phyloP scores from a whole-genome alignment of 2,113 vertebrate species.

The Stictonetta naevosa region DNA sequence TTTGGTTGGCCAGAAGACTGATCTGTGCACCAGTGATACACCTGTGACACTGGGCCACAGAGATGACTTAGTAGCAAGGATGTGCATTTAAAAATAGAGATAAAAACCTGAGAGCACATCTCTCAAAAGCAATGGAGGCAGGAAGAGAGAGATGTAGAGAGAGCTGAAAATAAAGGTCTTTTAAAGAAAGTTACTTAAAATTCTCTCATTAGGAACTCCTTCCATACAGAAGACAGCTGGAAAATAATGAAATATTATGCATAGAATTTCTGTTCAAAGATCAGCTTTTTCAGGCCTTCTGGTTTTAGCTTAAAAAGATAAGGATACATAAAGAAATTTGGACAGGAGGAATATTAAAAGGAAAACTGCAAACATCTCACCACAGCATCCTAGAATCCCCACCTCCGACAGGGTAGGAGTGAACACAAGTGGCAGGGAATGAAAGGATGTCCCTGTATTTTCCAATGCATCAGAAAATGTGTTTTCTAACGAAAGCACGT shows the following conservation, averaged over 20 bases:
- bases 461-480: not conserved
- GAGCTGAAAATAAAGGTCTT: not conserved
- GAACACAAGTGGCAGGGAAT: not conserved
- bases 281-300: not conserved
- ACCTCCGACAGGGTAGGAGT: not conserved
- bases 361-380: not conserved
- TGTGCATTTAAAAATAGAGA: not conserved
- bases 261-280: not conserved
- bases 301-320: not conserved
- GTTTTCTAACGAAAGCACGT: not conserved
- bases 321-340: not conserved
- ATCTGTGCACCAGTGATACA: not conserved
- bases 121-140: not conserved
- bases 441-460: not conserved
- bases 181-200: not conserved
- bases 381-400: fast-evolving
- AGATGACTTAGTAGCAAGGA: not conserved
- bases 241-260: not conserved
- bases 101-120: not conserved
- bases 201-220: not conserved
- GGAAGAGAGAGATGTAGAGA: not conserved
- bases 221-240: not conserved
- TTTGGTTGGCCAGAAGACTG: not conserved
- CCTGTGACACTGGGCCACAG: not conserved
- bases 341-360: not conserved